Evolutionary conservation across 2,797 vertebrate species (phyloP).

Genomic region (Florisuga fusca): DNA sequence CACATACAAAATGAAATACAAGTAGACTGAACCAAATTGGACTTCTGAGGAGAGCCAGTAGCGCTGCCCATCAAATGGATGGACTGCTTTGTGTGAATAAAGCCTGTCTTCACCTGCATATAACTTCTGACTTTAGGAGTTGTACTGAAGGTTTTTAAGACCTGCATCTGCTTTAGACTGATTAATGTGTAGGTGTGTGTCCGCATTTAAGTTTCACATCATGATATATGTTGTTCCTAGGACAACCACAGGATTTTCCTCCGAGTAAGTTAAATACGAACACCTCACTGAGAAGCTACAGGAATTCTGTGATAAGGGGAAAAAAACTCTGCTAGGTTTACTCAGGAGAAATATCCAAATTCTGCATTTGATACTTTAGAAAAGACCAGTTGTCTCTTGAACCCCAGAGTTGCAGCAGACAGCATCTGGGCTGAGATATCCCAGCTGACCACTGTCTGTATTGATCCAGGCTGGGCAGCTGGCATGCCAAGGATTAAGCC

Average conservation of each 20-base stretch:
- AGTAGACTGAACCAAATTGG: background rate
- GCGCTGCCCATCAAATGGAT: background rate
- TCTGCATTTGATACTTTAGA: background rate
- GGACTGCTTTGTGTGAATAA: background rate
- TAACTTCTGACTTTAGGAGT: background rate
- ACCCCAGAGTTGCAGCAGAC: background rate
- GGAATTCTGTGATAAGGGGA: background rate
- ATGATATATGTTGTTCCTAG: background rate
- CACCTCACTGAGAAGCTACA: background rate
- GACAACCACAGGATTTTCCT: background rate
- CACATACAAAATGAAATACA: background rate
- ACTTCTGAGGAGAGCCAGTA: background rate
- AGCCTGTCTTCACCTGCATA: background rate
- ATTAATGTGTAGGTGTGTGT: background rate
- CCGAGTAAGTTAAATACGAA: background rate
- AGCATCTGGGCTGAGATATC: background rate
- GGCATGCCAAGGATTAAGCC: accelerated
- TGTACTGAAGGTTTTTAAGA: background rate
- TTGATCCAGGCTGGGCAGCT: accelerated
- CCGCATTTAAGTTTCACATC: background rate
- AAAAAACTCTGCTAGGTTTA: background rate
- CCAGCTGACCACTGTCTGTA: accelerated
- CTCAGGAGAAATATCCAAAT: background rate
- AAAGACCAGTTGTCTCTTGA: background rate
- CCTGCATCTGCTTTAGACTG: background rate